Conservation (phyloP, 2,797 vertebrate genomes). For the Acanthornis magna region DNA sequence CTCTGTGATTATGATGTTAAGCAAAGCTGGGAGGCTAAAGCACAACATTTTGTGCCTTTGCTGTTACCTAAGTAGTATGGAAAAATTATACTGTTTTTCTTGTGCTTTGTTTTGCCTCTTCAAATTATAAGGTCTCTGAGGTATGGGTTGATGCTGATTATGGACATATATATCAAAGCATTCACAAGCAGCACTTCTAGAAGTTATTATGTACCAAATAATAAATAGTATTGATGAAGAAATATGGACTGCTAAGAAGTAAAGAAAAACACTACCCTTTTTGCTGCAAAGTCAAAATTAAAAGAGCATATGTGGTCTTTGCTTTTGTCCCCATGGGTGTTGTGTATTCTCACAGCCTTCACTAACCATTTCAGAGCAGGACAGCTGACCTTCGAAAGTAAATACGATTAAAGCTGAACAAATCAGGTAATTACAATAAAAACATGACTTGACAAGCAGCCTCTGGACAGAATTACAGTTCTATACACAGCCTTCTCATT, state of each 20-base stretch:
- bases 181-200: not conserved
- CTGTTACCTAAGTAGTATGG: not conserved
- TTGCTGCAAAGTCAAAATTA: not conserved
- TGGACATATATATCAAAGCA: not conserved
- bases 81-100: not conserved
- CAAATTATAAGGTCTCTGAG: not conserved
- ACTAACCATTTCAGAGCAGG: slow-evolving; percentile 63
- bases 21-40: not conserved
- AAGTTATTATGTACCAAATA: not conserved
- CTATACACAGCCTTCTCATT: slow-evolving; percentile 70
- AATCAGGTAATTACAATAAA: slow-evolving; percentile 82
- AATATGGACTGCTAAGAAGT: not conserved
- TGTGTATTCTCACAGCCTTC: slow-evolving; percentile 36
- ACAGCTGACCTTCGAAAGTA: slow-evolving; percentile 80
- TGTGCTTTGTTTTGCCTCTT: not conserved
- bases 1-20: not conserved
- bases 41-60: not conserved
- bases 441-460: slow-evolving; percentile 79
- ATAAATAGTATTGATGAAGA: not conserved
- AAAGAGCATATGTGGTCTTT: not conserved
- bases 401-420: slow-evolving; percentile 81
- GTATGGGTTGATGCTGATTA: not conserved
- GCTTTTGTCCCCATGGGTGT: slow-evolving; percentile 39
- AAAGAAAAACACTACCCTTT: not conserved
- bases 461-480: slow-evolving; percentile 78